Base-by-base conservation (phyloP, 30 jellyfish, hydroid and myxozoan species). In the Aurelia coerulea region DNA sequence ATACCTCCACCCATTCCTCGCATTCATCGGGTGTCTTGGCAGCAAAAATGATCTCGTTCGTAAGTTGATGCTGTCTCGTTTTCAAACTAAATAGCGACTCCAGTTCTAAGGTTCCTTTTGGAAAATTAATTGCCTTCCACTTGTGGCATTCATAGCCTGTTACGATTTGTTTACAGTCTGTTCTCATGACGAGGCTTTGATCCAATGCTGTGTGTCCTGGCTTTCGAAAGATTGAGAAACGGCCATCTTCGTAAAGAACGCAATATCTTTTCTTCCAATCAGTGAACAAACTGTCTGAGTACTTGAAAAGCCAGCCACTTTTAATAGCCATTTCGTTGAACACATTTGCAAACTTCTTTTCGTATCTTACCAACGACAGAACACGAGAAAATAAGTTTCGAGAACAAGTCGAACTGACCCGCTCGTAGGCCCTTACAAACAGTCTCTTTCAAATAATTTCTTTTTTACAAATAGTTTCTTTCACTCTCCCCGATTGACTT, bases 41-140 rank as follows among this genome's bases (percentile, higher is more conserved):
- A 32, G 75, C 75, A 31, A 79, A 79, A n/a, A 50, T 42, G n/a
- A 62, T 46, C 54, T 18, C 54, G 23, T 64, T 79, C 41, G 49
- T 64, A 52, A 79, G 42, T 0, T 56, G 46, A 58, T 16, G 33
- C 10, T 19, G 10, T 51, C 51, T 64, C 69, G 51, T 50, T 65
- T 79, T 50, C 49, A 79, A 14, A 51, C 62, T 35, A 19, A 79
- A 79, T 65, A 79, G 39, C 41, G 73, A 37, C 33, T 79, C 80
- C 10, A 79, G 89, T 4, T 65, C 81, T 51, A 62, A n/a, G n/a
- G 67, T 79, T 62, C 79, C 89, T 33, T 79, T 79, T 8, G 89
- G 89, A 51, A 79, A 66, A 46, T 46, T 49, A 33, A 79, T 65
- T 29, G 89, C 65, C 51, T 79, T 9, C 89, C 89, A 79, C 49